Base-by-base conservation (phyloP, 1,140 invertebrate species). In the Sogatella furcifera region DNA sequence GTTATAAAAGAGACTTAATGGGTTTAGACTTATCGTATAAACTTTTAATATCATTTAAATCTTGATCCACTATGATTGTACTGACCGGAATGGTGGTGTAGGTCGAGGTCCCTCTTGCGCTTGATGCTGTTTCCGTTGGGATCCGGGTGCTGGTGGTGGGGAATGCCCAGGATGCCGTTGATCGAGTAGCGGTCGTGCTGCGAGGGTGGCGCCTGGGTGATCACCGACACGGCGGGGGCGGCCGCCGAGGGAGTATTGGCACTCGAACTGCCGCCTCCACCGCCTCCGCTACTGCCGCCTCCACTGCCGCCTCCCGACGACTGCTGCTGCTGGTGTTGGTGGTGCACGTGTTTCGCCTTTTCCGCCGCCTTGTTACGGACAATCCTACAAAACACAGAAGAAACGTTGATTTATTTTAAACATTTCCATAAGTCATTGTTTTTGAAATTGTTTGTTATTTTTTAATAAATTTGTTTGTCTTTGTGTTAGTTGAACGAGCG, bases 361-460 rank as follows among this genome's bases (percentile, higher is more conserved):
- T 97, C 93, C 5, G 92, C 93, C 11, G 93, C 93, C 71, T 96
- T 96, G 76, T 97, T 97, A 60, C 93, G 81, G 49, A 97, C 93
- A 76, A 97, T 96, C 78, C 92, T 96, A 76, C 6, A 73, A 74
- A 68, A 70, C 67, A 65, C 34, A 38, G 1, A 38, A 38, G 24
- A 28, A 28, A 28, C 2, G 24, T 28, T 28, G 2, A 28, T 28
- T 28, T 28, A 6, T 28, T 28, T 28, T 28, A 6, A 28, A 28
- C 24, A 28, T 28, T 28, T 28, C 24, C 2, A 6, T 4, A 28
- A 28, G 24, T n/a, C n/a, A n/a, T n/a, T n/a, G n/a, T n/a, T n/a
- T n/a, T n/a, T n/a, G n/a, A n/a, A n/a, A n/a, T n/a, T n/a, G n/a
- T n/a, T n/a, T n/a, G n/a, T n/a, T n/a, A n/a, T n/a, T n/a, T n/a